Percentiles rank a stretch among this genome's conserved stretches.
These are phyloP conservation scores for Excalfactoria chinensis DNA, from an alignment of 2,113 vertebrate genomes.

Conservation along the genomic window DNA sequence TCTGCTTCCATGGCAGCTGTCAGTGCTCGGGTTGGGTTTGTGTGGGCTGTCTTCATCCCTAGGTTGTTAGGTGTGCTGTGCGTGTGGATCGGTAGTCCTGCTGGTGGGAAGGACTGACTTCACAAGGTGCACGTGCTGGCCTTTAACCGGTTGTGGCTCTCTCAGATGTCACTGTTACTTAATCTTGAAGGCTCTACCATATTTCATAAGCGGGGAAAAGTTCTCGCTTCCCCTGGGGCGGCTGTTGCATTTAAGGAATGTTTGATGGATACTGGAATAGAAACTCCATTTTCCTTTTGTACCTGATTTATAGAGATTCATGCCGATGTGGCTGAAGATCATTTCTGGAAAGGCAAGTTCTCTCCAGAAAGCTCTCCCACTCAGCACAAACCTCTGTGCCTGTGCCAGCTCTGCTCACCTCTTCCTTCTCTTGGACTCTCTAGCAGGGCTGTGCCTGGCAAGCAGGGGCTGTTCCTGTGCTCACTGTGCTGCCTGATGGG, in stretches of 20 bases:
- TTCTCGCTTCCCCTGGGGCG: slow-evolving; percentile 7
- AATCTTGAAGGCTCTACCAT: not conserved
- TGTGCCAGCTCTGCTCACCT: not conserved
- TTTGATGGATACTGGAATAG: slow-evolving; percentile 29
- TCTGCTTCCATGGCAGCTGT: accelerated
- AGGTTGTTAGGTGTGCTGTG: not conserved
- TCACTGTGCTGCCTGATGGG: not conserved
- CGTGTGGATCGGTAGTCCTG: not conserved
- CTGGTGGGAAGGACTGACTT: not conserved
- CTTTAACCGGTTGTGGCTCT: not conserved
- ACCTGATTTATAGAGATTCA: not conserved
- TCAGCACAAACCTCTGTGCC: not conserved
- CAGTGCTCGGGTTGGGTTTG: not conserved
- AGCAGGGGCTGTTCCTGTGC: not conserved
- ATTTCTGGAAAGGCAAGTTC: not conserved
- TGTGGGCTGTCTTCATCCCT: not conserved
- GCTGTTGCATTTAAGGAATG: slow-evolving; percentile 7
- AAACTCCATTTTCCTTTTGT: not conserved
- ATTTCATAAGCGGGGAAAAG: slow-evolving; percentile 19
- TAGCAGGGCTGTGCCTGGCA: not conserved
- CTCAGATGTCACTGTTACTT: slow-evolving; percentile 30
- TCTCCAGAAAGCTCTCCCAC: not conserved
- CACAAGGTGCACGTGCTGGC: not conserved
- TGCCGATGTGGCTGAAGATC: not conserved
- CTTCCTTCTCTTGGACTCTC: not conserved